A percentile compares a stretch with the other conserved stretches of the same genome.
Conservation (phyloP, 2,113 vertebrate genomes). For the Eretmochelys imbricata region DNA sequence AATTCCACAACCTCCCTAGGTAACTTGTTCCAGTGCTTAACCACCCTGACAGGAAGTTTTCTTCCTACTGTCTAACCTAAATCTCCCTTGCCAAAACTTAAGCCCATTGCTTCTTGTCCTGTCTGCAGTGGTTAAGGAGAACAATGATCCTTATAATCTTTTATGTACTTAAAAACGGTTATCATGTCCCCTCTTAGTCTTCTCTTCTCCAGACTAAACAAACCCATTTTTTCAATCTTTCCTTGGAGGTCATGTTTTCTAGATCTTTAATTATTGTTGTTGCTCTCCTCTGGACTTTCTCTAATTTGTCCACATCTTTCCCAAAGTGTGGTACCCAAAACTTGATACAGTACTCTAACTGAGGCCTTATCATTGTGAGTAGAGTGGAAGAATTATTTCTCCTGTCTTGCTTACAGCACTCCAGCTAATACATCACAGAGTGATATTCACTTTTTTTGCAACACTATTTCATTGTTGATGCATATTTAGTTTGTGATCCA, state of each 20-base stretch:
- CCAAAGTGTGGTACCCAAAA: background rate
- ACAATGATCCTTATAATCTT: background rate
- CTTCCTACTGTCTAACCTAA: background rate
- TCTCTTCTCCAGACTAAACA: background rate
- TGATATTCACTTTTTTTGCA: background rate
- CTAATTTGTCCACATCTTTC: background rate
- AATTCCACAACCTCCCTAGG: background rate
- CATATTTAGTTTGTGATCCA: background rate
- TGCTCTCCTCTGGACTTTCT: background rate
- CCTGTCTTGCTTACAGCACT: background rate
- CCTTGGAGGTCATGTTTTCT: background rate
- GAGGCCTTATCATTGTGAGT: background rate
- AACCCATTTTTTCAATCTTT: background rate
- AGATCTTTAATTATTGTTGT: background rate
- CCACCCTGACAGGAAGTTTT: background rate
- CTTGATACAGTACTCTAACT: background rate
- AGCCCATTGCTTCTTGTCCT: background rate
- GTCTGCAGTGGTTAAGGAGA: background rate
- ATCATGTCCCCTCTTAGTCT: background rate
- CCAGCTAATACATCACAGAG: background rate
- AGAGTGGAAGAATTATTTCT: background rate
- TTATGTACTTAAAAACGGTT: background rate
- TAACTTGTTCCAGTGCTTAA: background rate
- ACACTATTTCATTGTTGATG: background rate
- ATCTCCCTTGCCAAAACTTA: background rate